Evolutionary conservation across 2,113 vertebrate species (phyloP), one percentile per base, ranked within the genome.

Genomic region (Octodon degus): DNA sequence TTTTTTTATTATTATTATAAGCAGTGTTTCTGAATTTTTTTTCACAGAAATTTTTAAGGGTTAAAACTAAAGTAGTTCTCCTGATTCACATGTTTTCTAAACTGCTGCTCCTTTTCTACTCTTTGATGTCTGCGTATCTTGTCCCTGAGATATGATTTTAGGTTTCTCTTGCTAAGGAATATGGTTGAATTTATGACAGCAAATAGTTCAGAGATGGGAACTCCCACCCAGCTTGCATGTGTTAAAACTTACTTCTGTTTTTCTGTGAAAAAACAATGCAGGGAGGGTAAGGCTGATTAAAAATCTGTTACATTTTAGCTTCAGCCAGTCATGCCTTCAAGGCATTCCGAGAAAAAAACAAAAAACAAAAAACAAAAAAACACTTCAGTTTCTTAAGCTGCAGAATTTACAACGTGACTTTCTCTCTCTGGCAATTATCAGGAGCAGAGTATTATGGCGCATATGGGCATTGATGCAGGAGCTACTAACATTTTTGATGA

Each of bases 401-500:
- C 53, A 58, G 11, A 8, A 16, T 53, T 96, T 91, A 93, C 93
- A 90, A 0, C 53, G 19, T 92, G 70, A 79, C 88, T 81, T 97
- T 97, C 96, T 98, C 84, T 98, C 89, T 97, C 94, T 94, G 98
- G 27, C 67, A 34, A 87, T 97, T 86, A 90, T 70, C 94, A 98
- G 98, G 98, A 98, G 40, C 98, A 97, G 94, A 95, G 93, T 70
- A 79, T 98, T 63, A 98, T 98, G 98, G 98, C 98, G 77, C 98
- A 98, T 50, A 96, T 97, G 98, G 98, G 98, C 94, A 97, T 98
- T 97, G 98, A 98, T 97, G 98, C 98, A 82, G 98, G 98, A 98
- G 76, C 98, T 0, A 0, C 97, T 97, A 85, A 97, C 97, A 96
- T 98, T 97, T 99, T 99, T 98, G 98, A 98, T 96, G 98, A 98